Evolutionary conservation across 2,888 invertebrate species (phyloP), one percentile per base, ranked within the genome.

Genomic region (Acleris laterana): DNA sequence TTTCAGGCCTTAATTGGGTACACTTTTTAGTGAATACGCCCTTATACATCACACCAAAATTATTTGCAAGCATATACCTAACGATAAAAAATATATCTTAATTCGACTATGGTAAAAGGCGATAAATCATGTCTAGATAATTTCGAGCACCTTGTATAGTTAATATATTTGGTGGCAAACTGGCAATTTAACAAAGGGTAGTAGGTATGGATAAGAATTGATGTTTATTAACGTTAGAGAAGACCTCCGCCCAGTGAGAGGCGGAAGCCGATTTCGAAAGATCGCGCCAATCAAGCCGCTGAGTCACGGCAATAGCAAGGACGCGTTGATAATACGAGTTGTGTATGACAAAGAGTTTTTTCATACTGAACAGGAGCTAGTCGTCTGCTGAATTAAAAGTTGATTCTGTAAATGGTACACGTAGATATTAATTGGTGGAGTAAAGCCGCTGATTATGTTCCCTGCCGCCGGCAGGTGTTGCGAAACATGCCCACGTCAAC

Each of bases 401-500:
- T 25, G 46, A 66, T 60, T 17, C 9, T 44, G 4, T 22, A 44
- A 50, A 61, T 48, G 55, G 64, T 50, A 55, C 49, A 60, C 51
- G 50, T 13, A 32, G 20, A 59, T 46, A 56, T 51, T 62, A 48
- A 44, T 66, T 62, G 66, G 38, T 57, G 52, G 46, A 32, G 46
- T 46, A 56, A 46, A 48, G 48, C 46, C 32, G 57, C 28, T 61
- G 57, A 48, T 62, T 50, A 49, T 50, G 61, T 52, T 62, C 56
- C 44, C 57, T 44, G 25, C 67, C n/a, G 63, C 70, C 62, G 80
- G 83, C 87, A 87, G 87, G 87, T 88, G 81, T 84, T 84, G 83
- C 81, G 79, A 86, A 85, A 86, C 82, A 75, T 78, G 71, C 70
- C 77, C 78, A 81, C 81, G 83, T 81, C 84, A 81, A 78, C 84